Percentiles rank a stretch among this genome's conserved stretches.
Evolutionary conservation across 2,888 invertebrate genomes (phyloP).

Genomic region (Sthenelais limicola): DNA sequence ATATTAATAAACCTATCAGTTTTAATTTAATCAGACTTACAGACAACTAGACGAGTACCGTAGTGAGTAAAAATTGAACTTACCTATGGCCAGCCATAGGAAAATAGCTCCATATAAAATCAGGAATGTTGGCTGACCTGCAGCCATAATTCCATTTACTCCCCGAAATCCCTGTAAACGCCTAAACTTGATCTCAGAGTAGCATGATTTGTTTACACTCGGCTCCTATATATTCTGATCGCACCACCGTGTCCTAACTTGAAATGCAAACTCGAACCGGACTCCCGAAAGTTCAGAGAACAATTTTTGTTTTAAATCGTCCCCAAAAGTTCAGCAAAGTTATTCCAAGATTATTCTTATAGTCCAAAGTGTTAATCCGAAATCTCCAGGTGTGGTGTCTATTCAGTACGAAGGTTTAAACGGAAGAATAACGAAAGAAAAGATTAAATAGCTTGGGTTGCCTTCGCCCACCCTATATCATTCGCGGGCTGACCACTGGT

Average conservation of each 20-base stretch:
- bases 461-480: background rate
- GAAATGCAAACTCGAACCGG: no score
- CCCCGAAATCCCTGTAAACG: background rate
- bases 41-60: no score
- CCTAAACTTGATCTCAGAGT: background rate
- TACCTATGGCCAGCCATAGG: constrained; percentile 34
- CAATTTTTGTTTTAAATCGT: no score
- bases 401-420: background rate
- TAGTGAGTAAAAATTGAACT: background rate
- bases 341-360: background rate
- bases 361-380: background rate
- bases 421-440: constrained; percentile 9
- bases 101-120: constrained; percentile 10
- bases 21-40: no score
- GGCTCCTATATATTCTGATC: no score
- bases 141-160: background rate
- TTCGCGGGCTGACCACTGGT: background rate
- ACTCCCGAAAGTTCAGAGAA: no score
- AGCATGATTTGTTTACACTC: no score
- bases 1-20: background rate
- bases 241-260: no score
- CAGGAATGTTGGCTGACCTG: constrained; percentile 7
- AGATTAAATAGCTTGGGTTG: no score
- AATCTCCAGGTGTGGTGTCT: background rate
- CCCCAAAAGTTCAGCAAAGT: background rate